phyloP scores from a whole-genome alignment of 2,888 invertebrate genomes.

The Tridacna gigas region DNA sequence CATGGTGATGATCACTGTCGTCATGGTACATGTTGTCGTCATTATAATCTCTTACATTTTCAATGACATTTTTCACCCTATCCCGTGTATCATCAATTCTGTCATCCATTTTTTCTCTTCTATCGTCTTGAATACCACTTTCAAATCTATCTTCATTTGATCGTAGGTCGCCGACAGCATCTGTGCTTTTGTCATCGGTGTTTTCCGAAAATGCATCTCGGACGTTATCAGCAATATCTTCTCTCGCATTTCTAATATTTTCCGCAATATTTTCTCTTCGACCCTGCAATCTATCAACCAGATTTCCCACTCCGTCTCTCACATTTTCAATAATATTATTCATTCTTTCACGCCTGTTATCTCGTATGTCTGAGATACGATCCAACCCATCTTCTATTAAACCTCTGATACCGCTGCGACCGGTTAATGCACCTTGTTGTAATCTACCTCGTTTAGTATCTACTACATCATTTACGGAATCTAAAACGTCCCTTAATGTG shows the following conservation, averaged over 20 bases:
- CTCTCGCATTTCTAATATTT: background rate
- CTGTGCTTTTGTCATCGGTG: background rate
- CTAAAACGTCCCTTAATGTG: background rate
- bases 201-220: background rate
- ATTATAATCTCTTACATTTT: background rate
- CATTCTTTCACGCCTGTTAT: background rate
- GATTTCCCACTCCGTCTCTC: background rate
- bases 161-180: background rate
- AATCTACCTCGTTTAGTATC: background rate
- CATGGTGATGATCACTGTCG: too few species aligned
- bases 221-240: background rate
- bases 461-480: conserved; percentile 3
- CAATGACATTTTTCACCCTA: background rate
- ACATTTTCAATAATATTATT: conserved; percentile 1
- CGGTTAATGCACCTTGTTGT: background rate
- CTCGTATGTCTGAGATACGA: background rate
- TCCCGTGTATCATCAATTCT: background rate
- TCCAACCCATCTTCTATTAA: background rate
- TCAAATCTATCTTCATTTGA: background rate
- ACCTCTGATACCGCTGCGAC: background rate
- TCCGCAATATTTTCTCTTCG: background rate
- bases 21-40: too few species aligned
- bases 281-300: background rate
- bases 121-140: too few species aligned
- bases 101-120: background rate